Evolutionary conservation across 2,888 invertebrate genomes (phyloP).

Genomic region (Sycophila texana): DNA sequence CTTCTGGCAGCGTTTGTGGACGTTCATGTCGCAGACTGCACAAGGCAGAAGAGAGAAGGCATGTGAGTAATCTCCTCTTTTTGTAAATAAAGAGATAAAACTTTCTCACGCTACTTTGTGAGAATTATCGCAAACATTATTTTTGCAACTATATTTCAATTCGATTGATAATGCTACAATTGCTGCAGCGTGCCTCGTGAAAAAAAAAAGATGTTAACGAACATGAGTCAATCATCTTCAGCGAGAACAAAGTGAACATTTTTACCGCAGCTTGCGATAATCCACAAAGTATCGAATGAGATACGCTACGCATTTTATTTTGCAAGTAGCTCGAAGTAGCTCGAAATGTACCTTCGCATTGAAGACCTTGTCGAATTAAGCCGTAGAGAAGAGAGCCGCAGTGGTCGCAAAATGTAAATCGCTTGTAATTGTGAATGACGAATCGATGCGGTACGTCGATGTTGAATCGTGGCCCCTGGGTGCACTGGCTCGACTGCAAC

Average conservation of each 20-base stretch:
- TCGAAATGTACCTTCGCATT: conserved; percentile 86
- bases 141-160: conserved; percentile 19
- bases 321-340: background rate
- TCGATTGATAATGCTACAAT: background rate
- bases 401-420: conserved; percentile 99
- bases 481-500: conserved; percentile 78
- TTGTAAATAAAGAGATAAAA: conserved; percentile 27
- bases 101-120: conserved; percentile 7
- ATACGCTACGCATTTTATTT: background rate
- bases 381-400: conserved; percentile 98
- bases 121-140: conserved; percentile 31
- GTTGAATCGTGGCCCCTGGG: conserved; percentile 91
- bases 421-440: conserved; percentile 96
- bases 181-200: background rate
- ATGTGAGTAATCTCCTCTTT: conserved; percentile 20
- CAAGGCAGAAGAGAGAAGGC: conserved; percentile 21
- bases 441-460: conserved; percentile 99
- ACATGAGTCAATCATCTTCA: background rate
- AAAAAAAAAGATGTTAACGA: background rate
- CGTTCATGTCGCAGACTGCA: conserved; percentile 95
- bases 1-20: conserved; percentile 98
- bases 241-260: conserved; percentile 1
- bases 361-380: conserved; percentile 95
- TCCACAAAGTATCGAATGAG: background rate
- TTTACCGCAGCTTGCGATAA: too few relatives aligned